Percentiles rank a stretch among this genome's conserved stretches.
These are phyloP conservation scores for Mycalesis mineus DNA, from an alignment of 2,888 invertebrate species.

Conservation along the genomic window DNA sequence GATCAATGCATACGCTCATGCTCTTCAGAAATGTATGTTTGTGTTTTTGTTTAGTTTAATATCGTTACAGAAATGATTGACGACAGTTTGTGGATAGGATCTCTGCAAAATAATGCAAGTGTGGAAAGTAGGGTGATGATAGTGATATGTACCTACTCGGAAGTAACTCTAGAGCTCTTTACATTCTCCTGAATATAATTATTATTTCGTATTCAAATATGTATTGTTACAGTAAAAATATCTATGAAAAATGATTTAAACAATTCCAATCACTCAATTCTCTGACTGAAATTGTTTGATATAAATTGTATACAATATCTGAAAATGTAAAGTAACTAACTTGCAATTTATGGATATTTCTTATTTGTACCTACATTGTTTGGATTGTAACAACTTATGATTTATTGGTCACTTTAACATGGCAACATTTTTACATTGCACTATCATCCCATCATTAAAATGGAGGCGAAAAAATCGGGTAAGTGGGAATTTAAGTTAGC, in stretches of 20 bases:
- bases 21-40: neutral
- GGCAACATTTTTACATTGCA: neutral
- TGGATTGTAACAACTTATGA: too few species aligned
- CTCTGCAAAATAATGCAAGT: neutral
- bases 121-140: neutral
- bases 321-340: conserved; percentile 2
- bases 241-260: too few species aligned
- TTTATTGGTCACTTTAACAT: neutral
- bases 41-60: neutral
- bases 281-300: too few species aligned
- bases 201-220: too few species aligned
- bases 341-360: neutral
- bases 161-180: neutral
- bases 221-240: too few species aligned
- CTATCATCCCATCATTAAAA: conserved; percentile 1
- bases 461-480: conserved; percentile 17
- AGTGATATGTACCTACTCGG: neutral
- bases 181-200: too few species aligned
- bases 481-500: conserved; percentile 41
- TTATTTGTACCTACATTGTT: neutral
- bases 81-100: neutral
- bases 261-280: too few species aligned
- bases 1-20: neutral
- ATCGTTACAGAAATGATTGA: neutral
- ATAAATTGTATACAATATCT: too few species aligned